Percentiles rank a stretch among this genome's conserved stretches.
These are phyloP conservation scores for Neostethus bicornis DNA, from an alignment of 2,797 vertebrate genomes.

Conservation along the genomic window DNA sequence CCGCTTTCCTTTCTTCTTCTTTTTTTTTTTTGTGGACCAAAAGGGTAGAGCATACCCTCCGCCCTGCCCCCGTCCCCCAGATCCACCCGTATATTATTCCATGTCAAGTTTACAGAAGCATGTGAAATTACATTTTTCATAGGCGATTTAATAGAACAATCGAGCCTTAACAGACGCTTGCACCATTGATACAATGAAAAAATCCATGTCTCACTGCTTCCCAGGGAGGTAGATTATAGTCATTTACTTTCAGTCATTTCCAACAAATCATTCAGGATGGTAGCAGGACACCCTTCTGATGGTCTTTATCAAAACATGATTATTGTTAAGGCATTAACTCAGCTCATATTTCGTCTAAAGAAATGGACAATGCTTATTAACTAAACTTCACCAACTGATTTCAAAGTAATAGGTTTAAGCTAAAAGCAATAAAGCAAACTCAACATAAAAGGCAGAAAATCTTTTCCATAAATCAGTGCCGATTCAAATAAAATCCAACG, in stretches of 20 bases:
- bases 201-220: not conserved
- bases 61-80: too few species aligned
- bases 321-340: not conserved
- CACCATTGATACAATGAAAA: not conserved
- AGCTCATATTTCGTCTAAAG: not conserved
- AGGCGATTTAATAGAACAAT: not conserved
- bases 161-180: not conserved
- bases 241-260: not conserved
- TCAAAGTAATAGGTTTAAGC: not conserved
- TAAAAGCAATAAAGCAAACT: not conserved
- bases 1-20: too few species aligned
- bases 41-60: too few species aligned
- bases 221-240: not conserved
- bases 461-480: too few species aligned
- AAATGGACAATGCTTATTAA: not conserved
- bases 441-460: too few species aligned
- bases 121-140: slow-evolving; percentile 1
- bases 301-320: not conserved
- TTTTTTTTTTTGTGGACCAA: too few species aligned
- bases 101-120: slow-evolving; percentile 3
- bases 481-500: too few species aligned
- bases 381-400: not conserved
- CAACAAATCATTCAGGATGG: not conserved
- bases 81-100: too few species aligned
- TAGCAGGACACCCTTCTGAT: not conserved